Percentiles rank a stretch among this genome's conserved stretches.
These are phyloP conservation scores for Panonychus citri DNA, from an alignment of 1,140 invertebrate genomes.

Conservation along the genomic window DNA sequence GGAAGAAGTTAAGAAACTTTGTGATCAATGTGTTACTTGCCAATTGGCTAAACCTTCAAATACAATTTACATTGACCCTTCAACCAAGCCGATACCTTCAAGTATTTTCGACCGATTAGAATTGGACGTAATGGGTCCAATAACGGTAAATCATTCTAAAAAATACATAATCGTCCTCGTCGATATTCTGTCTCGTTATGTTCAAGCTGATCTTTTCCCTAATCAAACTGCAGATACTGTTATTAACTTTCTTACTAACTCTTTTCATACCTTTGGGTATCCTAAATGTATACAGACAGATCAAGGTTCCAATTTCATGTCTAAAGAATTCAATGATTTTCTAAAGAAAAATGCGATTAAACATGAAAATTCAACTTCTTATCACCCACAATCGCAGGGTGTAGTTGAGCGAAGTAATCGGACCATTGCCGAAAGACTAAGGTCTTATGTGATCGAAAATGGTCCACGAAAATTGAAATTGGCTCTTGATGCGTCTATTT, in stretches of 20 bases:
- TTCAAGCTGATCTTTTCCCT: not conserved
- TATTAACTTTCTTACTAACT: not conserved
- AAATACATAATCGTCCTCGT: not conserved
- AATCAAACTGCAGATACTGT: not conserved
- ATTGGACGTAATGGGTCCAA: not conserved
- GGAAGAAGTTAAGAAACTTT: not conserved
- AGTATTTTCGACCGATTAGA: not conserved
- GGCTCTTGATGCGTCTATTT: not conserved
- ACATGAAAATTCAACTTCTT: no score
- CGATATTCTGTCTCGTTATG: not conserved
- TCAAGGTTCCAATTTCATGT: not conserved
- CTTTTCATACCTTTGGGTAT: not conserved
- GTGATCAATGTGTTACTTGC: not conserved
- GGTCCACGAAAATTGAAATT: not conserved
- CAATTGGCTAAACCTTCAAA: not conserved
- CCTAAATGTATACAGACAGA: not conserved
- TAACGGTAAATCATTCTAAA: not conserved
- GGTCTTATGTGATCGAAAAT: not conserved
- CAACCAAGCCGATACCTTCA: not conserved
- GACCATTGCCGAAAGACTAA: not conserved
- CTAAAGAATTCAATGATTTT: not conserved
- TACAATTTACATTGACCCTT: not conserved
- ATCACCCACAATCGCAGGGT: no score
- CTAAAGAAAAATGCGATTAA: not conserved
- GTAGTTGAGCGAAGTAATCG: not conserved